phyloP scores from a whole-genome alignment of 2,113 vertebrate species.

The Python bivittatus region DNA sequence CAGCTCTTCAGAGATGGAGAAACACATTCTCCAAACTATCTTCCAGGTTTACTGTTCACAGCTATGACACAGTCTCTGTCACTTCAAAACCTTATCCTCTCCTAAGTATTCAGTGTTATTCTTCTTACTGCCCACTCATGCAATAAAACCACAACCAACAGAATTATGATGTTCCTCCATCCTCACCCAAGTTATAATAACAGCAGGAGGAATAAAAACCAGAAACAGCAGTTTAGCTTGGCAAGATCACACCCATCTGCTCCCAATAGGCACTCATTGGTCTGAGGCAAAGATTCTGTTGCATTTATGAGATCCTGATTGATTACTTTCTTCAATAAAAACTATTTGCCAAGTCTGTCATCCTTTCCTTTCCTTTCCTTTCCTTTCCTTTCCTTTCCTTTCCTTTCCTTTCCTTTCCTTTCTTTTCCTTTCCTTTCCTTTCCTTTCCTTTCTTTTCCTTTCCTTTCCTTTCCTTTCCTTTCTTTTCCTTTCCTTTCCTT shows the following conservation, averaged over 20 bases:
- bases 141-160: neutral
- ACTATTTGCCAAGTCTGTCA: neutral
- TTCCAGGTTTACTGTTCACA: neutral
- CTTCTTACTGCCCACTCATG: neutral
- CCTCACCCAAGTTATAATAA: neutral
- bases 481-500: no score
- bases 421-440: no score
- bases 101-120: neutral
- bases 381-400: no score
- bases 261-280: neutral
- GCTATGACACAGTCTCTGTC: neutral
- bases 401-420: no score
- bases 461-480: no score
- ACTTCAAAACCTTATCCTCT: neutral
- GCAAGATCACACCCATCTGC: neutral
- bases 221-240: neutral
- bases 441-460: no score
- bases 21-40: neutral
- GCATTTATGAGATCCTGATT: neutral
- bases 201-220: neutral
- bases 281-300: neutral
- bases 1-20: neutral
- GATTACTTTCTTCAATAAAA: neutral
- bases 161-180: neutral
- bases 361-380: no score